phyloP scores from a whole-genome alignment of 2,113 vertebrate species.

The Fukomys damarensis region DNA sequence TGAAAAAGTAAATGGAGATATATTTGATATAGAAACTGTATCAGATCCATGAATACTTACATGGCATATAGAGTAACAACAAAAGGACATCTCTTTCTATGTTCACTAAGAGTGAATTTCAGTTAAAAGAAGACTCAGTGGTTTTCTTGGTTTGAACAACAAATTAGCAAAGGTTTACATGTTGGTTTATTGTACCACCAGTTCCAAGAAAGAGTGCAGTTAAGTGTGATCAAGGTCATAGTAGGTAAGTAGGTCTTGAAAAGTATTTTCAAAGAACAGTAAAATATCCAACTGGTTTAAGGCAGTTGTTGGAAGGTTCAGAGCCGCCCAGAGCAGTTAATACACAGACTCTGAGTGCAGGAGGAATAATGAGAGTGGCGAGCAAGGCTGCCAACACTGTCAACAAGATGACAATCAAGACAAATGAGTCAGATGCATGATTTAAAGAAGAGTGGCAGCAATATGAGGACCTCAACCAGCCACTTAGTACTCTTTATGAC shows the following conservation, averaged over 20 bases:
- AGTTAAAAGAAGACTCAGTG: slow-evolving; percentile 93
- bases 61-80: background rate
- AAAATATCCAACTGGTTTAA: background rate
- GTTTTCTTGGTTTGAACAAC: slow-evolving; percentile 97
- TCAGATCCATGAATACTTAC: background rate
- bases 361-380: slow-evolving; percentile 97
- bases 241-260: background rate
- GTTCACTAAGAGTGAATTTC: slow-evolving; percentile 84
- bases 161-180: slow-evolving; percentile 95
- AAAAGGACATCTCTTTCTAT: slow-evolving; percentile 47
- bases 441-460: slow-evolving; percentile 97
- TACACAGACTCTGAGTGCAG: slow-evolving; percentile 95
- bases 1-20: background rate
- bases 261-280: background rate
- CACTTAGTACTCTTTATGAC: slow-evolving; percentile 95
- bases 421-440: slow-evolving; percentile 91
- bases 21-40: background rate
- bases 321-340: slow-evolving; percentile 97
- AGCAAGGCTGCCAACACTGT: slow-evolving; percentile 84
- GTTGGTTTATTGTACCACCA: slow-evolving; percentile 91
- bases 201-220: background rate
- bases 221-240: background rate
- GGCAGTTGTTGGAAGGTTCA: background rate
- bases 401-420: slow-evolving; percentile 99
- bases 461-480: slow-evolving; percentile 97